Percentiles rank a stretch among this genome's conserved stretches.
These are phyloP conservation scores for Pandemis corylana DNA, from an alignment of 2,888 invertebrate genomes.

Conservation along the genomic window DNA sequence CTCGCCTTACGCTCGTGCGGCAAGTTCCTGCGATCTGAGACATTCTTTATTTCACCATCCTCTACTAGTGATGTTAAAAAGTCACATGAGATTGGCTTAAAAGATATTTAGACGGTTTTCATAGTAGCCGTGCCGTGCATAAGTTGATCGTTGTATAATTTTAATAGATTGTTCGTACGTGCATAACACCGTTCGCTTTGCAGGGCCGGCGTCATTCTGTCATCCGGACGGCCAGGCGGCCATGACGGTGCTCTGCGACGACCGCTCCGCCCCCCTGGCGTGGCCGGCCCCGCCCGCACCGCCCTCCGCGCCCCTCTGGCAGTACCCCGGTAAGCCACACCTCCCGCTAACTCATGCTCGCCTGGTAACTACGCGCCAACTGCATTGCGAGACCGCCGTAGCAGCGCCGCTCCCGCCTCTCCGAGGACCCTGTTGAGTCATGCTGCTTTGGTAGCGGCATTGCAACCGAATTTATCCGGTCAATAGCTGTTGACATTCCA, in stretches of 20 bases:
- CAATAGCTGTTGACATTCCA: conserved; percentile 55
- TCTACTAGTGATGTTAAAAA: too few relatives aligned
- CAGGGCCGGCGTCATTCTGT: conserved; percentile 71
- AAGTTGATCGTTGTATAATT: conserved; percentile 9
- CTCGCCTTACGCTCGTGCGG: too few relatives aligned
- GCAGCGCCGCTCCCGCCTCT: conserved; percentile 55
- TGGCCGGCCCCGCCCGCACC: conserved; percentile 82
- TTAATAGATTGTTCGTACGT: conserved; percentile 43
- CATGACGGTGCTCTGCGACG: conserved; percentile 88
- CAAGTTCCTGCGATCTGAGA: too few relatives aligned
- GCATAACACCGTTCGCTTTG: conserved; percentile 56
- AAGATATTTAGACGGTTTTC: neutral
- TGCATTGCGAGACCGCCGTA: conserved; percentile 78
- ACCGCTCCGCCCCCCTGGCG: conserved; percentile 86
- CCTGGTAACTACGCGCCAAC: conserved; percentile 85
- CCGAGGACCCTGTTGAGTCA: conserved; percentile 65
- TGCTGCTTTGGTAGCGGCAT: conserved; percentile 78
- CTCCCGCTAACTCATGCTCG: conserved; percentile 74
- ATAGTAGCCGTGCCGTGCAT: neutral
- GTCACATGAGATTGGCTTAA: neutral
- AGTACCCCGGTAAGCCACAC: conserved; percentile 88
- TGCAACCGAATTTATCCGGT: conserved; percentile 73
- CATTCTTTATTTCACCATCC: too few relatives aligned
- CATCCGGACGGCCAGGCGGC: conserved; percentile 87
- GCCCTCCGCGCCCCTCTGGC: conserved; percentile 90